A percentile compares a stretch with the other conserved stretches of the same genome.
Conservation (phyloP, 2,888 invertebrate genomes). For the Epinotia nisella region DNA sequence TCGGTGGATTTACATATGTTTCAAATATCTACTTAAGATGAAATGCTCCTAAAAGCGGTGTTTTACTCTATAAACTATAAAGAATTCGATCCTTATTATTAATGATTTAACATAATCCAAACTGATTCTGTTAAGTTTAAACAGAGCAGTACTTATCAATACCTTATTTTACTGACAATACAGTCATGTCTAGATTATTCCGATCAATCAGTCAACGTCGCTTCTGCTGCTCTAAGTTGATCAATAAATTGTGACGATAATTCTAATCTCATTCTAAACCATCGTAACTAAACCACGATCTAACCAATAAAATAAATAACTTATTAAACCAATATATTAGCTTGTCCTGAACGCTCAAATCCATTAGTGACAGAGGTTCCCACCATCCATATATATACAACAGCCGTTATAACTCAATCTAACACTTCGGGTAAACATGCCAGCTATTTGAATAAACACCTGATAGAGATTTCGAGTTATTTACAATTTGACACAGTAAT, state of each 20-base stretch:
- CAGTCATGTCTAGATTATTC: no score
- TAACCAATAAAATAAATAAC: slow-evolving; percentile 62
- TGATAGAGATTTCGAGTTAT: background rate
- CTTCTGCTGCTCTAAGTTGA: background rate
- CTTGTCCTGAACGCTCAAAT: slow-evolving; percentile 49
- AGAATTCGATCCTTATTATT: no score
- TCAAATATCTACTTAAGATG: no score
- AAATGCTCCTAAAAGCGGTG: no score
- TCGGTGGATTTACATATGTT: no score
- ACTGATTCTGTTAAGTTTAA: no score
- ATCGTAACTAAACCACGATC: slow-evolving; percentile 12
- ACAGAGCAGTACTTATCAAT: no score
- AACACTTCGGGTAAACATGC: slow-evolving; percentile 49
- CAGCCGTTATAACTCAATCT: slow-evolving; percentile 58
- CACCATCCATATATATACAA: slow-evolving; percentile 39
- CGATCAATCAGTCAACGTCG: no score
- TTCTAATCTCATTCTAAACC: background rate
- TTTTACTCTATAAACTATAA: no score
- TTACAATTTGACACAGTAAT: background rate
- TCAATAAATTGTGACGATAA: background rate
- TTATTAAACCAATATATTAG: slow-evolving; percentile 58
- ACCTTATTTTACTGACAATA: no score
- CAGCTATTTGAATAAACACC: slow-evolving; percentile 40
- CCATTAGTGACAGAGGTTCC: slow-evolving; percentile 49
- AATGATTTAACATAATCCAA: no score